These are phyloP conservation scores for Xylocampa areola DNA, from an alignment of 2,888 invertebrate genomes.

Conservation along the genomic window DNA sequence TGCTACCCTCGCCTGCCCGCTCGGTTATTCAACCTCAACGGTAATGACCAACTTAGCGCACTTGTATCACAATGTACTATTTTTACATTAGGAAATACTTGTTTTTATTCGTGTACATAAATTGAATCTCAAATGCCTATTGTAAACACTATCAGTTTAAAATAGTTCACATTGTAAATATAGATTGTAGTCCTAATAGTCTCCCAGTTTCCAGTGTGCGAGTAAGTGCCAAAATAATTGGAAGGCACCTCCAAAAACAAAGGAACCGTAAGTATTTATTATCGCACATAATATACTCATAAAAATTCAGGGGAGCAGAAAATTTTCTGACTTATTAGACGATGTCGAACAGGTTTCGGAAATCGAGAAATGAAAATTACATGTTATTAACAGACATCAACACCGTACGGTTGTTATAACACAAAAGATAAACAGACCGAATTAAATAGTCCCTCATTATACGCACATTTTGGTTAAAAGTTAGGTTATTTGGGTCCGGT, in stretches of 20 bases:
- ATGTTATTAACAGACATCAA: constrained; percentile 88
- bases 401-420: constrained; percentile 85
- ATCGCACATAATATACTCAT: constrained; percentile 70
- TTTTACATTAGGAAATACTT: too few relatives aligned
- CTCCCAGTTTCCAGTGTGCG: constrained; percentile 32
- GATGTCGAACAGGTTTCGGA: constrained; percentile 83
- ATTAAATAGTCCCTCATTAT: constrained; percentile 87
- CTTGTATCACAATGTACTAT: too few relatives aligned
- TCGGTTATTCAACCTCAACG: too few relatives aligned
- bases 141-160: constrained; percentile 1
- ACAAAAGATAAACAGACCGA: constrained; percentile 87
- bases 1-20: too few relatives aligned
- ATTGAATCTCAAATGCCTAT: constrained; percentile 14
- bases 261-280: constrained; percentile 67
- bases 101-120: too few relatives aligned
- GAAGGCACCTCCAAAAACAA: constrained; percentile 62
- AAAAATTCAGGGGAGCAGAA: constrained; percentile 81
- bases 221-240: constrained; percentile 54
- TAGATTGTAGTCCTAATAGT: constrained; percentile 28
- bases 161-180: constrained; percentile 14
- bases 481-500: constrained; percentile 80
- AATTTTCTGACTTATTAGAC: constrained; percentile 80
- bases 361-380: constrained; percentile 86
- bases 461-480: constrained; percentile 84
- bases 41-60: too few relatives aligned